Percentiles rank a stretch among this genome's conserved stretches.
Conservation (phyloP, 2,888 invertebrate species). For the Epistrophe eligans region DNA sequence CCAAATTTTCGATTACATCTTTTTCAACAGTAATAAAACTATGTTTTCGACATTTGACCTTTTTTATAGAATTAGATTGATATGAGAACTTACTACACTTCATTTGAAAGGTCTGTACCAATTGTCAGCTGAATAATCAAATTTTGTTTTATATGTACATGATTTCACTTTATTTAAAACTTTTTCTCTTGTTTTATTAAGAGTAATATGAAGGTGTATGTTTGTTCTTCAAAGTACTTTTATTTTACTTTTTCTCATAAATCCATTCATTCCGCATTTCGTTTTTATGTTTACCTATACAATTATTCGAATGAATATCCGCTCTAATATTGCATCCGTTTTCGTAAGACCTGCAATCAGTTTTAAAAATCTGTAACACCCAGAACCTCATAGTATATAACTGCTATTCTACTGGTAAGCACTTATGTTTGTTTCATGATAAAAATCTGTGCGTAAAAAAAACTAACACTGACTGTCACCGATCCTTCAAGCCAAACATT, state of each 20-base stretch:
- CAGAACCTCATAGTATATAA: neutral
- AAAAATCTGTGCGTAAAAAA: slow-evolving; percentile 41
- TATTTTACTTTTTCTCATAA: neutral
- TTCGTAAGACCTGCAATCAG: slow-evolving; percentile 8
- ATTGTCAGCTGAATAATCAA: too few species aligned
- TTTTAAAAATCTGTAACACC: slow-evolving; percentile 41
- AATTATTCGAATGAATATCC: neutral
- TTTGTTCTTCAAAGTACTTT: too few species aligned
- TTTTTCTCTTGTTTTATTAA: too few species aligned
- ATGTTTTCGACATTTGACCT: too few species aligned
- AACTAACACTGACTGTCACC: slow-evolving; percentile 17
- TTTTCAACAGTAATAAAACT: too few species aligned
- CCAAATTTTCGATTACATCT: too few species aligned
- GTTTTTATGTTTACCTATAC: neutral
- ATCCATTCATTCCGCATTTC: neutral
- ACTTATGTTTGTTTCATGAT: neutral
- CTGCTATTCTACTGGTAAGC: neutral
- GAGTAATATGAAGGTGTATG: too few species aligned
- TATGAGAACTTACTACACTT: too few species aligned
- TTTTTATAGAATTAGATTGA: too few species aligned
- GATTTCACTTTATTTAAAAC: too few species aligned
- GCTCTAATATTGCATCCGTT: slow-evolving; percentile 47
- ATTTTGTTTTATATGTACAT: too few species aligned
- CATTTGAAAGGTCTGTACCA: too few species aligned
- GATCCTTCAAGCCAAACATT: slow-evolving; percentile 13